Evolutionary conservation across 2,888 invertebrate species (phyloP).

Genomic region (Leptinotarsa haldemani): DNA sequence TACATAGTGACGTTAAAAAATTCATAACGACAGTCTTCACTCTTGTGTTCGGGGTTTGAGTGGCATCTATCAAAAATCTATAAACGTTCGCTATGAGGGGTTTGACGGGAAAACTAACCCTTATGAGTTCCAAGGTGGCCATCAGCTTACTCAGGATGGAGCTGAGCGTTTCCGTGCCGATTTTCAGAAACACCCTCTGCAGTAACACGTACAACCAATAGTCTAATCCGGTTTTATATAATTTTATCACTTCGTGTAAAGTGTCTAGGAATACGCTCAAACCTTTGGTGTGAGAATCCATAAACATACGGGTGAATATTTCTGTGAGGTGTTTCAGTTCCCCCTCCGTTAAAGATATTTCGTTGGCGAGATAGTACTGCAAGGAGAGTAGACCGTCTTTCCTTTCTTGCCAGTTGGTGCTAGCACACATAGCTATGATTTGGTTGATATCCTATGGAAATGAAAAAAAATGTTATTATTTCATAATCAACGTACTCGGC

Average conservation of each 20-base stretch:
- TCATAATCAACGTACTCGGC: no score
- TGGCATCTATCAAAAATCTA: slow-evolving; percentile 88
- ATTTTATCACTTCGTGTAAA: slow-evolving; percentile 87
- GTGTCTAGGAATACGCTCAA: slow-evolving; percentile 94
- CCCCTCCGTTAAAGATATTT: slow-evolving; percentile 73
- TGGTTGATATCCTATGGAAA: slow-evolving; percentile 79
- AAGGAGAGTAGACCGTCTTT: slow-evolving; percentile 89
- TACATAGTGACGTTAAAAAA: slow-evolving; percentile 75
- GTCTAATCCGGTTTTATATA: slow-evolving; percentile 87
- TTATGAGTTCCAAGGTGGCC: slow-evolving; percentile 83
- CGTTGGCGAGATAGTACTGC: slow-evolving; percentile 79
- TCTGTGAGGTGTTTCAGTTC: slow-evolving; percentile 90
- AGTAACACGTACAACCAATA: slow-evolving; percentile 95
- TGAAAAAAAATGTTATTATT: not conserved
- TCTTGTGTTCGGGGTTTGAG: slow-evolving; percentile 89
- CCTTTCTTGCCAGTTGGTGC: slow-evolving; percentile 93
- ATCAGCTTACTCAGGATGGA: slow-evolving; percentile 93
- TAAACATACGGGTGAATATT: slow-evolving; percentile 95
- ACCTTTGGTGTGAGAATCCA: slow-evolving; percentile 95
- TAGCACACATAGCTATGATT: slow-evolving; percentile 88
- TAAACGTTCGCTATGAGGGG: slow-evolving; percentile 77
- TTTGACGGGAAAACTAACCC: slow-evolving; percentile 76
- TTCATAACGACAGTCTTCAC: slow-evolving; percentile 82
- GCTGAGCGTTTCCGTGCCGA: slow-evolving; percentile 85
- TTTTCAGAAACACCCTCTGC: slow-evolving; percentile 81